Evolutionary conservation across 1,140 invertebrate genomes (phyloP), one percentile per base, ranked within the genome.

Genomic region (Drosophila nigromelanica): DNA sequence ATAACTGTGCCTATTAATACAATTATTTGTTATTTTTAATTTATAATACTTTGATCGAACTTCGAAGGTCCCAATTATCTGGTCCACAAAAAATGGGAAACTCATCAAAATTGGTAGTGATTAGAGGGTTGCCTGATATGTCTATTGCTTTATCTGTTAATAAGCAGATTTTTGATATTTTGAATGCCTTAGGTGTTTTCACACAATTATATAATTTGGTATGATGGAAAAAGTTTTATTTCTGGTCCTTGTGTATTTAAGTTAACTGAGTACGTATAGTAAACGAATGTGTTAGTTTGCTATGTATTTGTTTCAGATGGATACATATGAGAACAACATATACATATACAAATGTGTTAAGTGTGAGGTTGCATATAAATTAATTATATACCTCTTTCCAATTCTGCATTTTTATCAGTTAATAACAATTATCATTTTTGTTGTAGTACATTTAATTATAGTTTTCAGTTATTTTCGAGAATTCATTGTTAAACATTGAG

Each of bases 311-410:
- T 68, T 56, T 33, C 63, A 78, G 73, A 80, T 78, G 74, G 52
- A 69, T 71, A 61, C 63, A 62, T 79, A 72, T 83, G 80, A 83
- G 81, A 56, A 43, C 61, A 82, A 85, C 74, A 76, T 63, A 85
- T 85, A 76, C 66, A 80, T 80, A 73, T 71, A 82, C 62, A 87
- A 87, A 74, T 71, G 76, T 79, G 62, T 79, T 66, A 64, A 80
- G 78, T 62, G 72, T 82, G 73, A 89, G 76, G 76, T 89, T 87
- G 73, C 76, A 89, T 89, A 87, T 89, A 89, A 83, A 76, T 82
- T 73, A 67, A 87, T 82, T 87, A 91, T 90, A 90, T 91, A 91
- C 90, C 90, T 91, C 90, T 87, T 91, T 91, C 90, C 90, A 91
- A 83, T 91, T 91, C 90, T 91, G 90, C 90, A 76, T 85, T 72